Percentiles rank a stretch among this genome's conserved stretches.
phyloP scores from a whole-genome alignment of 2,888 invertebrate genomes.

The Eilema griseolum region DNA sequence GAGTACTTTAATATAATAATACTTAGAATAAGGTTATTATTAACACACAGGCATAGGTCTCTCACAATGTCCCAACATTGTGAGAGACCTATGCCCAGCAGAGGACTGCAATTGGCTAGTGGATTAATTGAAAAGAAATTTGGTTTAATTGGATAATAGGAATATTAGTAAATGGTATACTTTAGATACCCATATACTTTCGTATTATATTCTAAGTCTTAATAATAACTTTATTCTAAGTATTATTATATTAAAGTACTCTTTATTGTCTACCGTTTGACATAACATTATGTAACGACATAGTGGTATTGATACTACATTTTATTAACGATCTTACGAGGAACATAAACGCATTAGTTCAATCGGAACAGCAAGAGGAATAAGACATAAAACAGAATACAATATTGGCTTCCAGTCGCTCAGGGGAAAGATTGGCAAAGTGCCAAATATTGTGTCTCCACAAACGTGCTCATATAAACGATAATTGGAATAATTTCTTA shows the following conservation, averaged over 20 bases:
- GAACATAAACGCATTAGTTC: conserved; percentile 7
- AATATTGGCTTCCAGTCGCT: conserved; percentile 7
- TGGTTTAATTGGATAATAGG: no score
- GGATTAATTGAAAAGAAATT: no score
- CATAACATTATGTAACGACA: neutral
- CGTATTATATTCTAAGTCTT: no score
- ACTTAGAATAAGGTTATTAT: neutral
- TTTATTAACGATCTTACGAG: neutral
- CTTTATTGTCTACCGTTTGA: neutral
- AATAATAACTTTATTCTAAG: neutral
- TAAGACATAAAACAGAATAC: conserved; percentile 6
- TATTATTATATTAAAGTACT: neutral
- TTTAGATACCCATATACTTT: no score
- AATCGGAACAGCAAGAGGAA: neutral
- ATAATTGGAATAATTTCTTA: neutral
- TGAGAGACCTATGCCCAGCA: no score
- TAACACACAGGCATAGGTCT: no score
- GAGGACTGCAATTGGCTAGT: no score
- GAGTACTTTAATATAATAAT: neutral
- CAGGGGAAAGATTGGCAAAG: neutral
- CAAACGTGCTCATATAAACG: neutral
- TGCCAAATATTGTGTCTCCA: neutral
- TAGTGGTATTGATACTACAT: neutral
- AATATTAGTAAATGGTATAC: no score
- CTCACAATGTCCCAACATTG: no score